Conservation (phyloP, 2,113 vertebrate genomes). For the Urocitellus parryii region DNA sequence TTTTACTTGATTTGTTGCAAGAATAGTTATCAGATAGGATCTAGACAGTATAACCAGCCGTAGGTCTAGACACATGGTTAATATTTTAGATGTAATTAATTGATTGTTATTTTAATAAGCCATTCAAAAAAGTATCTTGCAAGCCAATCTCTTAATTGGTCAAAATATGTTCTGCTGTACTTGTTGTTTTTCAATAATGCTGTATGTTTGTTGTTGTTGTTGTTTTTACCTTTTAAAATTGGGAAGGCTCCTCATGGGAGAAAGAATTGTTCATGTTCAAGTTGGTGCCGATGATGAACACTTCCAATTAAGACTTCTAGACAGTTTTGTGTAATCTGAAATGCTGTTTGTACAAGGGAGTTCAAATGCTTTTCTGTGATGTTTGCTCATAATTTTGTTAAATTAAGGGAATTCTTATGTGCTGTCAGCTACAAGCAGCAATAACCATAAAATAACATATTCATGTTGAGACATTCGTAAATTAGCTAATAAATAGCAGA, state of each 20-base stretch:
- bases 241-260: slow-evolving; percentile 27
- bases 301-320: slow-evolving; percentile 1
- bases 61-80: slow-evolving; percentile 52
- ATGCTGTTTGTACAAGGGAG: slow-evolving; percentile 45
- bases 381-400: slow-evolving; percentile 62
- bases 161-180: background rate
- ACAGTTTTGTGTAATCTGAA: slow-evolving; percentile 34
- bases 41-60: slow-evolving; percentile 12
- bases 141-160: background rate
- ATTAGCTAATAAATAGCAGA: background rate
- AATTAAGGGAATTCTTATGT: slow-evolving; percentile 46
- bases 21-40: background rate
- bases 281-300: slow-evolving; percentile 66
- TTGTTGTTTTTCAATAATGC: background rate
- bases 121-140: slow-evolving; percentile 64
- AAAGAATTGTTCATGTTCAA: background rate
- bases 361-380: slow-evolving; percentile 64
- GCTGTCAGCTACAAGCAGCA: slow-evolving; percentile 50
- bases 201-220: background rate
- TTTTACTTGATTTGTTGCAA: slow-evolving; percentile 62
- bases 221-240: background rate
- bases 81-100: slow-evolving; percentile 78
- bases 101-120: slow-evolving; percentile 69
- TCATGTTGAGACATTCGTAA: background rate
- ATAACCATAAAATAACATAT: slow-evolving; percentile 51